Evolutionary conservation across 2,797 vertebrate species (phyloP), one percentile per base, ranked within the genome.

Genomic region (Meriones psammophilus): DNA sequence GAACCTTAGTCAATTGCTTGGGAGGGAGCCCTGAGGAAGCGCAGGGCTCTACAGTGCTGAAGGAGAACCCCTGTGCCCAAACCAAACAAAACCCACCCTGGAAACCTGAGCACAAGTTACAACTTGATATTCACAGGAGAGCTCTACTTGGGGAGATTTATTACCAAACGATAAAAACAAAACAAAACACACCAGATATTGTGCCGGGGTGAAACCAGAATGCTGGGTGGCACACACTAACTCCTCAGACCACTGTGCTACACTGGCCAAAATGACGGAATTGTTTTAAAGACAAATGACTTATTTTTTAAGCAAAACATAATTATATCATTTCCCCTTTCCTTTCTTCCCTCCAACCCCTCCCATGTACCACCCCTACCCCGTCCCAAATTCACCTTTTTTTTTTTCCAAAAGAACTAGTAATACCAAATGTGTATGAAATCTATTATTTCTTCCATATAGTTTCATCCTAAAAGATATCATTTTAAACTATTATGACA

Each of bases 361-460:
- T 36, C 33, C 76, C 28, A 54, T 54, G 28, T 54, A 28, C 26
- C 46, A 50, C 46, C 8, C 54, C 50, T 56, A 5, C 4, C 18
- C 30, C 6, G 2, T 56, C 77, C 33, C 77, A 79, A 80, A 58
- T 8, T 33, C 60, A 84, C 60, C 42, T 26, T 66, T 46, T 66
- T 46, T 66, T 58, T 42, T 42, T 10, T 4, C 50, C 36, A 76
- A 14, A n/a, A 36, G 46, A 26, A 39, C 33, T 62, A 73, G 5
- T 9, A 54, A 46, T 56, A 81, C 33, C 42, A 73, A 46, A 17
- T 17, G 2, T 30, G 28, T 42, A 5, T 87, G 54, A 71, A 88
- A 60, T 92, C 22, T 60, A 13, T 22, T 79, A 58, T 30, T 62
- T 91, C 91, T 87, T 73, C 77, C 71, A 90, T 36, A 85, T 86